These are phyloP conservation scores for Esperia sulphurella DNA, from an alignment of 2,888 invertebrate genomes.

Conservation along the genomic window DNA sequence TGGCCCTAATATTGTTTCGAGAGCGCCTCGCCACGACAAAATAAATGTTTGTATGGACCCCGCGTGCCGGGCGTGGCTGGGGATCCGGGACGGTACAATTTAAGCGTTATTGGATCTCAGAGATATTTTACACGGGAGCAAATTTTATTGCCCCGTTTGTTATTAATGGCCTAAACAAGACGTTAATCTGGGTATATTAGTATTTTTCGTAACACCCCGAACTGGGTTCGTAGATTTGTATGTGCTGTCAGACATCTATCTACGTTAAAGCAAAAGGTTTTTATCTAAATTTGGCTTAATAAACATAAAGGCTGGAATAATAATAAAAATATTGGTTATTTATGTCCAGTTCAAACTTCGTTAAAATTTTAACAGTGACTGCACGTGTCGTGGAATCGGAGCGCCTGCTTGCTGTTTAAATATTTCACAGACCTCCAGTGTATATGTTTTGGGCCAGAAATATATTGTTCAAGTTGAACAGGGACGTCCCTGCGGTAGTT, in stretches of 20 bases:
- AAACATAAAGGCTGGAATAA: no score
- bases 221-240: no score
- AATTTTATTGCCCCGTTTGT: constrained; percentile 41
- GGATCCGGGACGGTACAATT: constrained; percentile 27
- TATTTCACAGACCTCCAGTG: neutral
- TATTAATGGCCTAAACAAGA: constrained; percentile 38
- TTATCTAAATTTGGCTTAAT: no score
- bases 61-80: constrained; percentile 24
- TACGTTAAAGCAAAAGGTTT: no score
- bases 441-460: no score
- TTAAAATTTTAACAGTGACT: neutral
- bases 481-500: no score
- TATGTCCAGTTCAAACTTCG: neutral
- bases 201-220: constrained; percentile 1
- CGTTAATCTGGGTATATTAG: constrained; percentile 13
- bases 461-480: no score
- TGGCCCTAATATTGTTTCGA: constrained; percentile 61
- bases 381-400: neutral
- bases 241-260: no score
- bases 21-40: constrained; percentile 44
- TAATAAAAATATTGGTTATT: neutral
- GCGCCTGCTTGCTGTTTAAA: neutral
- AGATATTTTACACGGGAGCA: constrained; percentile 42
- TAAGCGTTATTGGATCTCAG: constrained; percentile 54
- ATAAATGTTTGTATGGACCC: constrained; percentile 58